Evolutionary conservation across 2,888 invertebrate genomes (phyloP).

Genomic region (Acholoe squamosa): DNA sequence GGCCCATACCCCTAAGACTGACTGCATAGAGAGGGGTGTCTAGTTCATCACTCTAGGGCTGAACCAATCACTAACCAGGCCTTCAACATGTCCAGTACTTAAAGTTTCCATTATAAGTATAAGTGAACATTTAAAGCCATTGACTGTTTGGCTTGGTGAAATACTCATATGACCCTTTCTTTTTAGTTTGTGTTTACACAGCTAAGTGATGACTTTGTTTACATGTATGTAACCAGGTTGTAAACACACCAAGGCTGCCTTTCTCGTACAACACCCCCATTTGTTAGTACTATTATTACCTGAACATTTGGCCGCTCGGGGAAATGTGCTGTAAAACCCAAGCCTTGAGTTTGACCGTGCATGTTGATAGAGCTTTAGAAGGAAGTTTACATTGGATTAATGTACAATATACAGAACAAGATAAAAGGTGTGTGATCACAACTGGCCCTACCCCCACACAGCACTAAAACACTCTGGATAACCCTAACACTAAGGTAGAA

Average conservation of each 20-base stretch:
- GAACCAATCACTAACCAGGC: not conserved
- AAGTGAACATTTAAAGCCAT: not conserved
- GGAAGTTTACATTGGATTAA: not conserved
- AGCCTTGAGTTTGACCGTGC: not conserved
- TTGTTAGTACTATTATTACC: no score
- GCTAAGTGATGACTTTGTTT: not conserved
- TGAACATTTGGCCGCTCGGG: no score
- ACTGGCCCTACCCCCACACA: not conserved
- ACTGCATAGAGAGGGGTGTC: conserved; percentile 18
- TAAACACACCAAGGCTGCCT: no score
- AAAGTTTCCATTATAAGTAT: not conserved
- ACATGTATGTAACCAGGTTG: no score
- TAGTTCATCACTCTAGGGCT: not conserved
- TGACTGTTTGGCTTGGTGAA: no score
- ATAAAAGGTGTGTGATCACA: not conserved
- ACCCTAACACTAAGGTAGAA: not conserved
- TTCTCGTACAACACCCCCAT: no score
- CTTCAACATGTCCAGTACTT: not conserved
- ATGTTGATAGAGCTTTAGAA: not conserved
- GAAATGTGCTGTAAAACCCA: not conserved
- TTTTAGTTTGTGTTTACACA: not conserved
- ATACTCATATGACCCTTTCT: not conserved
- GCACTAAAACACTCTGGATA: not conserved
- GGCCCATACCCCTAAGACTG: not conserved
- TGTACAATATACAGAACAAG: not conserved